Conservation (phyloP, 2,113 vertebrate species). For the Protomyctophum bolini region DNA sequence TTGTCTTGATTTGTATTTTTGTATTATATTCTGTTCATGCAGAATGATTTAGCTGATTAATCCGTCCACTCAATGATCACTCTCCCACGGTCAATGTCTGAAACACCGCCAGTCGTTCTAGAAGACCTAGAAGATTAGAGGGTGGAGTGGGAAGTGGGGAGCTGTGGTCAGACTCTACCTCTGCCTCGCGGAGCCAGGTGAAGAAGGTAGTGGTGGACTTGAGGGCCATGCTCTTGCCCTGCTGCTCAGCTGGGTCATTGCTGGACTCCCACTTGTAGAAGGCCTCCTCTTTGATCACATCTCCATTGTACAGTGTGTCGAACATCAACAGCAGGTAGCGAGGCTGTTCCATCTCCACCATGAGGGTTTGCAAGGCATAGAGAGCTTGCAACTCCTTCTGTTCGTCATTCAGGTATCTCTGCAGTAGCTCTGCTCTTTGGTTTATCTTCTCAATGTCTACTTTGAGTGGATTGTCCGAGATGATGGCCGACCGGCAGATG, state of each 20-base stretch:
- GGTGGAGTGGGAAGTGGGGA: constrained; percentile 39
- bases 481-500: constrained; percentile 90
- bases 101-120: constrained; percentile 11
- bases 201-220: constrained; percentile 98
- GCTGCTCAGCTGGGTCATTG: constrained; percentile 93
- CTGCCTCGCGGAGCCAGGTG: constrained; percentile 93
- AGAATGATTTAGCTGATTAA: constrained; percentile 67
- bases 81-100: background rate
- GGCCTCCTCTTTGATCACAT: constrained; percentile 94
- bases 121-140: background rate
- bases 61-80: constrained; percentile 35
- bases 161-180: constrained; percentile 95
- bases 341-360: constrained; percentile 95
- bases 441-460: constrained; percentile 83
- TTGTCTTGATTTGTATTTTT: constrained; percentile 39
- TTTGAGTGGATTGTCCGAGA: constrained; percentile 91
- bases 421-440: constrained; percentile 87
- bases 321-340: constrained; percentile 94
- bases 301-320: constrained; percentile 94
- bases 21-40: constrained; percentile 44
- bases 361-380: constrained; percentile 92
- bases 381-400: constrained; percentile 96
- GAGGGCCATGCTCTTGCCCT: constrained; percentile 95
- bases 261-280: constrained; percentile 98
- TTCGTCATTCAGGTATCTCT: constrained; percentile 90